Evolutionary conservation across 2,888 invertebrate genomes (phyloP).

Genomic region (Rapana venosa): DNA sequence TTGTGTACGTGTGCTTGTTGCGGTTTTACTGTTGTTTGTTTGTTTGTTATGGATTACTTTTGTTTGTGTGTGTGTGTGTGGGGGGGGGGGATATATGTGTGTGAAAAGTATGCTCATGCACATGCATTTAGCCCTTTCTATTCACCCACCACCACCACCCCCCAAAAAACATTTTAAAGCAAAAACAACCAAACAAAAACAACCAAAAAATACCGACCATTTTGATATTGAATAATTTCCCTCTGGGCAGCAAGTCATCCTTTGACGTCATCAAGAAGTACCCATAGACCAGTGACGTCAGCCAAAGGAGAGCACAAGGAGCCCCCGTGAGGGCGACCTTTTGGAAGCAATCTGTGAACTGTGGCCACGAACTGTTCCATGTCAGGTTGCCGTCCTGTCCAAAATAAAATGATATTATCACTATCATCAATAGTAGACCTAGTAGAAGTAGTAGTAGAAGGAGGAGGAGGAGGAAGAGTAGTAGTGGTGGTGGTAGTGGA

Average conservation of each 20-base stretch:
- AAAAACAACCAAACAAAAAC: background rate
- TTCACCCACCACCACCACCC: no score
- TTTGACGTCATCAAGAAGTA: background rate
- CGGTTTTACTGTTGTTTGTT: background rate
- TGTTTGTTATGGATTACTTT: background rate
- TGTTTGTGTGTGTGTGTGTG: background rate
- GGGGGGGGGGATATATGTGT: background rate
- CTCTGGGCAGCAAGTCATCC: background rate
- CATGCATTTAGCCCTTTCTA: no score
- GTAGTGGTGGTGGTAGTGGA: background rate
- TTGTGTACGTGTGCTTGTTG: background rate
- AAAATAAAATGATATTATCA: background rate
- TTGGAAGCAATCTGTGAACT: constrained; percentile 37
- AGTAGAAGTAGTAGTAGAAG: background rate
- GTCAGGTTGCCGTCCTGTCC: constrained; percentile 23
- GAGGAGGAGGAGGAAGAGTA: background rate
- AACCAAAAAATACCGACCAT: background rate
- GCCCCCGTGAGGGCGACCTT: constrained; percentile 10
- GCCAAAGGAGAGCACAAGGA: constrained; percentile 25
- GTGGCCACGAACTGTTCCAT: constrained; percentile 35
- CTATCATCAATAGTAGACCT: background rate
- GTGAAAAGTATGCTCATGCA: background rate
- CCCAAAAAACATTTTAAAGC: background rate
- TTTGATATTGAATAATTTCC: background rate
- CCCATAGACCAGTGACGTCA: constrained; percentile 5